phyloP scores from a whole-genome alignment of 2,888 invertebrate species.

The Pyrochroa serraticornis region DNA sequence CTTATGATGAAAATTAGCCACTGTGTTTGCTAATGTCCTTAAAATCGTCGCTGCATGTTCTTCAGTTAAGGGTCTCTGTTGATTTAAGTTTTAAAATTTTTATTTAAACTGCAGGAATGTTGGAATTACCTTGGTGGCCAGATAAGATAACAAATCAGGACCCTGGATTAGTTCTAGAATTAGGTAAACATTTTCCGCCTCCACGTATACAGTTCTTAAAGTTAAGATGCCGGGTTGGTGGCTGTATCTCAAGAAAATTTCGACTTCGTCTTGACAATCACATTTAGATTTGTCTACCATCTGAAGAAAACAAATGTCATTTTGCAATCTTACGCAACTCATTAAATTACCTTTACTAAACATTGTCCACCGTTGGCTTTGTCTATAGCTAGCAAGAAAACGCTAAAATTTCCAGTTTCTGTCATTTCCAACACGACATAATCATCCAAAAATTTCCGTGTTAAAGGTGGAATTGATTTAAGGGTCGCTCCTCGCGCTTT shows the following conservation, averaged over 20 bases:
- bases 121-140: slow-evolving; percentile 65
- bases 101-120: no score
- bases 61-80: slow-evolving; percentile 79
- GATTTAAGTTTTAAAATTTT: slow-evolving; percentile 10
- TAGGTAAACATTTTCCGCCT: slow-evolving; percentile 84
- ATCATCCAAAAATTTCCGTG: slow-evolving; percentile 82
- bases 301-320: slow-evolving; percentile 54
- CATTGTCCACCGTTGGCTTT: slow-evolving; percentile 85
- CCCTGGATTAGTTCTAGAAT: slow-evolving; percentile 93
- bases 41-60: slow-evolving; percentile 91
- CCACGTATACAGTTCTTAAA: slow-evolving; percentile 86
- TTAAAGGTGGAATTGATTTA: slow-evolving; percentile 50
- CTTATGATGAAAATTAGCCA: slow-evolving; percentile 93
- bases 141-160: slow-evolving; percentile 93
- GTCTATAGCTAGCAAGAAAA: slow-evolving; percentile 91
- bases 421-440: slow-evolving; percentile 91
- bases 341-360: slow-evolving; percentile 84
- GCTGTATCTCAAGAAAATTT: slow-evolving; percentile 93
- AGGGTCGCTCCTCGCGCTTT: slow-evolving; percentile 50
- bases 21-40: slow-evolving; percentile 83
- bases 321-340: background rate
- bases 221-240: slow-evolving; percentile 95
- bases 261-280: slow-evolving; percentile 97
- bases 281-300: slow-evolving; percentile 90
- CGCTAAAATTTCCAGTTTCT: slow-evolving; percentile 93